Base-by-base conservation (phyloP, 2,888 invertebrate genomes). In the Hartigia nigra region DNA sequence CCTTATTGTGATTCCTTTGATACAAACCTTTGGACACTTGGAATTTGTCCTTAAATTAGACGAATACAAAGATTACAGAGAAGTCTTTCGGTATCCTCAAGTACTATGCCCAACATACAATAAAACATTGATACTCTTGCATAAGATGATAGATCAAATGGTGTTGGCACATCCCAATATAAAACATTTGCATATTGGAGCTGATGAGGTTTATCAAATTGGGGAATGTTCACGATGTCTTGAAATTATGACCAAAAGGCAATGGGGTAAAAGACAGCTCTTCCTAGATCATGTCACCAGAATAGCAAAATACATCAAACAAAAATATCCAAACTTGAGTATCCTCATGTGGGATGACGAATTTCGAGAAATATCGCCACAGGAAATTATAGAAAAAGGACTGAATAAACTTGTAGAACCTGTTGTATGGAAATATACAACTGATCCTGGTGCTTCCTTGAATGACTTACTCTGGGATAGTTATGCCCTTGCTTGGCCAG, bases 21-120 rank as follows among this genome's bases (percentile, higher is more conserved):
- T 97, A n/a, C 97, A 97, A 92, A 96, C 96, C 0, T 97, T 97
- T 90, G 97, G 97, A 0, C 97, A 97, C 89, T 92, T 97, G 92
- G 97, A 97, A 90, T 96, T 95, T 92, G 93, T 95, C 0, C 92
- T 97, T 75, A 97, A 97, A 88, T 92, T 96, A 35, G 91, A 94
- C 39, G 92, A 95, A 78, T 96, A 94, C 87, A 92, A 93, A 78
- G 93, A 95, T 78, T 92, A 96, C 76, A 92, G 97, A 82, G 97
- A 97, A 91, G 92, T 94, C 0, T 90, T 91, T 0, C 89, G 91
- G 34, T 94, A 94, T 85, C 93, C 94, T 0, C 94, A 93, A 92
- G 95, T 95, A 0, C 92, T 97, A 31, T 97, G 97, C 84, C 97
- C 97, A 0, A 94, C 94, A 9, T 93, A 94, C 72, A 90, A 92